phyloP scores from a whole-genome alignment of 2,888 invertebrate genomes.

The Incurvaria masculella region DNA sequence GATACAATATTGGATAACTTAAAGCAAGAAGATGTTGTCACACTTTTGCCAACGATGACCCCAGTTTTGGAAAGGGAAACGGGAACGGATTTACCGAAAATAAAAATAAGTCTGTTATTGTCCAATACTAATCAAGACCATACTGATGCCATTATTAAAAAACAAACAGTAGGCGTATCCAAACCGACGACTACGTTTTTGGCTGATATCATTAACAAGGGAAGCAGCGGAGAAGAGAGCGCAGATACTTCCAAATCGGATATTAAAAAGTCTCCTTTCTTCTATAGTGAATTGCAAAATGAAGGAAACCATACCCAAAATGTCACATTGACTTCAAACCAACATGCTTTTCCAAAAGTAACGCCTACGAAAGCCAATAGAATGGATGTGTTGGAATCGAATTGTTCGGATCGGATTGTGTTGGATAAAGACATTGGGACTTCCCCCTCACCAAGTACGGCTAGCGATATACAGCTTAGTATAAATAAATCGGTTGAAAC shows the following conservation, averaged over 20 bases:
- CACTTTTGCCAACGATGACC: constrained; percentile 14
- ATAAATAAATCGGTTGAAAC: too few relatives aligned
- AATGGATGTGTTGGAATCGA: too few relatives aligned
- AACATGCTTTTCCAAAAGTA: too few relatives aligned
- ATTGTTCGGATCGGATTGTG: too few relatives aligned
- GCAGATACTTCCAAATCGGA: not conserved
- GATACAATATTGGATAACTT: too few relatives aligned
- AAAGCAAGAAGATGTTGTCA: constrained; percentile 7
- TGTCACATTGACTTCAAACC: too few relatives aligned
- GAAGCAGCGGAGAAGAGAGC: not conserved
- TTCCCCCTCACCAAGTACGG: too few relatives aligned
- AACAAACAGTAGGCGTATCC: not conserved
- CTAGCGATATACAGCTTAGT: too few relatives aligned
- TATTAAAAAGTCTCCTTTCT: not conserved
- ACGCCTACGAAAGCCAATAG: too few relatives aligned
- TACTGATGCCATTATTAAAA: constrained; percentile 19
- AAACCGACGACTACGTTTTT: not conserved
- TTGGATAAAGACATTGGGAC: too few relatives aligned
- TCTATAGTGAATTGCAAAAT: not conserved
- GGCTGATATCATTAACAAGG: not conserved
- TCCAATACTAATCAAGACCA: not conserved
- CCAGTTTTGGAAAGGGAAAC: constrained; percentile 20
- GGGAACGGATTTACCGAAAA: constrained; percentile 26
- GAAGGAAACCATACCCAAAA: too few relatives aligned
- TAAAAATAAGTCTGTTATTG: constrained; percentile 36